These are phyloP conservation scores for Pampus argenteus DNA, from an alignment of 2,797 vertebrate genomes.

Conservation along the genomic window DNA sequence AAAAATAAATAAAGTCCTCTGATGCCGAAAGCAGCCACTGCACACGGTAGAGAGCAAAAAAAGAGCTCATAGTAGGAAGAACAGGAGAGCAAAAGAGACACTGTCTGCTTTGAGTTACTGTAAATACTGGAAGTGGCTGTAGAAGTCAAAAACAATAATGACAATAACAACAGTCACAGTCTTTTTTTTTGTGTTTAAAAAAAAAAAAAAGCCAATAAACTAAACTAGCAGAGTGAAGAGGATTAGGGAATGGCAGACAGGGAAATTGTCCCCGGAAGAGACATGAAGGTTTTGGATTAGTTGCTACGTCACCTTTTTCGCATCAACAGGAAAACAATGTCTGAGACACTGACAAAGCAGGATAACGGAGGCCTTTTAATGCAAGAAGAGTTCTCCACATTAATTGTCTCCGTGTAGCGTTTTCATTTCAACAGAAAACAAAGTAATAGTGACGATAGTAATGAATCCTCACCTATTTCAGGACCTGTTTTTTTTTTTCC, in stretches of 20 bases:
- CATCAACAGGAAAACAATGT: conserved; percentile 37
- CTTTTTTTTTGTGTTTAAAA: too few relatives aligned
- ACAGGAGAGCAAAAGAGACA: conserved; percentile 37
- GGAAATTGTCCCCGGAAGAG: conserved; percentile 63
- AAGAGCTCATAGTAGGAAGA: conserved; percentile 48
- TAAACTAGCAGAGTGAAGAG: conserved; percentile 59
- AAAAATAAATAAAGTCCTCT: too few relatives aligned
- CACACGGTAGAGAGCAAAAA: conserved; percentile 27
- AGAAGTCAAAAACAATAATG: conserved; percentile 84
- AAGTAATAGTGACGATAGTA: conserved; percentile 5
- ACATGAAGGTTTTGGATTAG: conserved; percentile 64
- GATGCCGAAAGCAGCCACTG: conserved; percentile 61
- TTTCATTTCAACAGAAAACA: conserved; percentile 5
- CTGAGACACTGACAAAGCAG: conserved; percentile 38
- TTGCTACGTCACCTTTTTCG: conserved; percentile 59
- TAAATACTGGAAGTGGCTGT: conserved; percentile 85
- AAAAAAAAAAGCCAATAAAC: conserved; percentile 80
- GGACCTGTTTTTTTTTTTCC: conserved; percentile 34
- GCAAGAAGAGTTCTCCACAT: conserved; percentile 37
- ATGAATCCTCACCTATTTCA: conserved; percentile 45
- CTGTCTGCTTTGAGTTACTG: conserved; percentile 82
- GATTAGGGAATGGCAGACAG: conserved; percentile 57
- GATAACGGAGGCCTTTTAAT: conserved; percentile 43
- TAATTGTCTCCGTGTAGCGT: conserved; percentile 5
- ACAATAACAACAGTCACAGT: too few relatives aligned